Evolutionary conservation across 1,140 invertebrate genomes (phyloP).

Genomic region (Drosophila ficusphila): DNA sequence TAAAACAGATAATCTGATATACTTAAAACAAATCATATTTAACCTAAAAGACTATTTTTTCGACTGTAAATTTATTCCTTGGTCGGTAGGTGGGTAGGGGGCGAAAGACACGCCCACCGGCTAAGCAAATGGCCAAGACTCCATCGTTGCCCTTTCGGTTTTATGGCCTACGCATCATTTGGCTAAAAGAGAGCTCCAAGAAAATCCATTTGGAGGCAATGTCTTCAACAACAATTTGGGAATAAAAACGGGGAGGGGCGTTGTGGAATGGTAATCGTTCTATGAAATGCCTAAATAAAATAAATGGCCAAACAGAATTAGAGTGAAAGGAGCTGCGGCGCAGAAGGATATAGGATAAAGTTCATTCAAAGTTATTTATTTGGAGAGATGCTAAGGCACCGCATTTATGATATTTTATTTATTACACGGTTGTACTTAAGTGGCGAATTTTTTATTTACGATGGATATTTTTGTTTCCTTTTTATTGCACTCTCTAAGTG

Average conservation of each 20-base stretch:
- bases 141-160: constrained; percentile 51
- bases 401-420: constrained; percentile 43
- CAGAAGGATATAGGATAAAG: constrained; percentile 1
- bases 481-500: constrained; percentile 18
- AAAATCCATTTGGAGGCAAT: constrained; percentile 4
- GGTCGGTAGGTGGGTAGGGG: not conserved
- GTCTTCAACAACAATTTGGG: constrained; percentile 5
- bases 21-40: too few species aligned
- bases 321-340: constrained; percentile 53
- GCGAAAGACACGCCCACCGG: constrained; percentile 42
- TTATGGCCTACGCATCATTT: constrained; percentile 78
- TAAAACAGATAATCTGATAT: too few species aligned
- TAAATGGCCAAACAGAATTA: constrained; percentile 82
- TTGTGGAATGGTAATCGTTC: constrained; percentile 35
- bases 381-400: constrained; percentile 1
- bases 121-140: constrained; percentile 49
- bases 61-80: constrained; percentile 6
- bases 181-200: constrained; percentile 56
- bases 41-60: not conserved
- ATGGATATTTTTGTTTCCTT: constrained; percentile 1
- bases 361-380: constrained; percentile 30
- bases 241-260: constrained; percentile 1
- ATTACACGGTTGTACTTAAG: constrained; percentile 10
- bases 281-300: constrained; percentile 80
- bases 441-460: constrained; percentile 42